These are phyloP conservation scores for Sycophila texana DNA, from an alignment of 2,888 invertebrate genomes.

Conservation along the genomic window DNA sequence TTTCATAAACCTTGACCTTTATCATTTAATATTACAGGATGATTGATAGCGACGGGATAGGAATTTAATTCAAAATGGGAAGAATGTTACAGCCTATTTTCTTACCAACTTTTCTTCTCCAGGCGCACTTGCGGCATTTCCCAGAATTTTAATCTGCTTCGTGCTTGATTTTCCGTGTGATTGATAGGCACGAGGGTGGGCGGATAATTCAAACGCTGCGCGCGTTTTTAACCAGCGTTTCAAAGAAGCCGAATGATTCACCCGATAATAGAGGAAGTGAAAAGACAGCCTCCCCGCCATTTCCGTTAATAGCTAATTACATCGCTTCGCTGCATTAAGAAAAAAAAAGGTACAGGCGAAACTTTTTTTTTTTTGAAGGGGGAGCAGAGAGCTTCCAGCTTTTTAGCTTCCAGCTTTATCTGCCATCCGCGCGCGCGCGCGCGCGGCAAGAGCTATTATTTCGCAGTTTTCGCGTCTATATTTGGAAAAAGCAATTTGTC, in stretches of 20 bases:
- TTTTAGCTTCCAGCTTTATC: too few species aligned
- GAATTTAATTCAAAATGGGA: too few species aligned
- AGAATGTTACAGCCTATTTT: too few species aligned
- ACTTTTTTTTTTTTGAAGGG: too few species aligned
- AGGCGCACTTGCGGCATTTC: too few species aligned
- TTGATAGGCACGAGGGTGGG: constrained; percentile 12
- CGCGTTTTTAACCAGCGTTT: constrained; percentile 3
- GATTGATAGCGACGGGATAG: too few species aligned
- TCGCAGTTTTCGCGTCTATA: background rate
- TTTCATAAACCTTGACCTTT: too few species aligned
- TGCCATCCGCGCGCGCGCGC: too few species aligned
- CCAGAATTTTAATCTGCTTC: constrained; percentile 6
- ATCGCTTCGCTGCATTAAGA: background rate
- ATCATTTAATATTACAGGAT: too few species aligned
- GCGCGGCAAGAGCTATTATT: background rate
- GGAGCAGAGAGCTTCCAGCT: too few species aligned
- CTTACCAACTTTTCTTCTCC: too few species aligned
- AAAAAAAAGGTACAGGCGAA: background rate
- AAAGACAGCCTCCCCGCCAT: background rate
- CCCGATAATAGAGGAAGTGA: background rate
- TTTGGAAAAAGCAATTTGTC: constrained; percentile 39
- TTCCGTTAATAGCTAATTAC: background rate
- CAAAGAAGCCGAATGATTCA: background rate
- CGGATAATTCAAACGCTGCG: background rate
- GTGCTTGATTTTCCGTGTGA: constrained; percentile 23